These are phyloP conservation scores for Melopsittacus undulatus DNA, from an alignment of 2,797 vertebrate genomes.

Conservation along the genomic window DNA sequence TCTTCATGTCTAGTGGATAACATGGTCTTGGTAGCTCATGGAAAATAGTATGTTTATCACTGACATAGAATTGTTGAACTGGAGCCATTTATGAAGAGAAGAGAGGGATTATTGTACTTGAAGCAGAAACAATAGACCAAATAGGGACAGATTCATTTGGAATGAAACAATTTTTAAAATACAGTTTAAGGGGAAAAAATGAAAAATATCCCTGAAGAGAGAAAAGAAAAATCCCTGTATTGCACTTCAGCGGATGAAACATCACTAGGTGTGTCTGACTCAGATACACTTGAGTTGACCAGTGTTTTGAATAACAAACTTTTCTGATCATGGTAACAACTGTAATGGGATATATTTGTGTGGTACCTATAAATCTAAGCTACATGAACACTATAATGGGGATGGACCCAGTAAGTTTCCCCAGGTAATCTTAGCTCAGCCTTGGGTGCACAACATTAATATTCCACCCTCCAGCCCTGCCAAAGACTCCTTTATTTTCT, in stretches of 20 bases:
- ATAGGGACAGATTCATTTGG: neutral
- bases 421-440: neutral
- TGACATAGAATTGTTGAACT: neutral
- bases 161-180: neutral
- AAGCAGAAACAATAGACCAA: neutral
- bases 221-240: neutral
- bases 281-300: neutral
- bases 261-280: neutral
- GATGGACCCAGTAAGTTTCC: neutral
- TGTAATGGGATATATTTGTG: neutral
- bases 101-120: neutral
- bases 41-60: fast-evolving
- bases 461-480: neutral
- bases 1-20: neutral
- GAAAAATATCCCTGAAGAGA: neutral
- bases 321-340: neutral
- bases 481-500: neutral
- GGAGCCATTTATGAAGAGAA: neutral
- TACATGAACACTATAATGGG: fast-evolving
- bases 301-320: constrained; percentile 22
- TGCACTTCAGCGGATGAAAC: neutral
- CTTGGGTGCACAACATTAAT: neutral
- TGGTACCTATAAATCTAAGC: neutral
- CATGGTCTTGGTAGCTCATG: neutral
- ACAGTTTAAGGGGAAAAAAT: neutral